Conservation (phyloP, 2,113 vertebrate species). For the Polyodon spathula region DNA sequence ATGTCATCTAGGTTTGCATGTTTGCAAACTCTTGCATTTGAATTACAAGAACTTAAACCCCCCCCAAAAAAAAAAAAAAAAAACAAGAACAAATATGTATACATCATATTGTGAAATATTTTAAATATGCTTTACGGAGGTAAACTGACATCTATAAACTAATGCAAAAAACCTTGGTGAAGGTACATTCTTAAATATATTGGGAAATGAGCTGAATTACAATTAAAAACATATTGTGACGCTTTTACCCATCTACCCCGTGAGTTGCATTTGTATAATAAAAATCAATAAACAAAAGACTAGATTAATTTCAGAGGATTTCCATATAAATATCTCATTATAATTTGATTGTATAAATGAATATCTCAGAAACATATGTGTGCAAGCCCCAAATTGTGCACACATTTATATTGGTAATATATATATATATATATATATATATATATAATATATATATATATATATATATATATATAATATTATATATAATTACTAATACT, state of each 20-base stretch:
- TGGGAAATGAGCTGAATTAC: constrained; percentile 6
- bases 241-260: constrained; percentile 5
- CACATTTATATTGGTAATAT: background rate
- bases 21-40: background rate
- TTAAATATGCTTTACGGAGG: constrained; percentile 18
- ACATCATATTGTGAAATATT: too few relatives aligned
- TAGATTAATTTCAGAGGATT: constrained; percentile 20
- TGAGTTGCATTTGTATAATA: background rate
- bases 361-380: constrained; percentile 13
- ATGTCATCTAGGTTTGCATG: background rate
- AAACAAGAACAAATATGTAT: too few relatives aligned
- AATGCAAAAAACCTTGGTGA: constrained; percentile 6
- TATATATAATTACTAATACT: too few relatives aligned
- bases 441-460: too few relatives aligned
- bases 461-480: too few relatives aligned
- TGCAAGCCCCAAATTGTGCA: constrained; percentile 7
- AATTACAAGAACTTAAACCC: background rate
- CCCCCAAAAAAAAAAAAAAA: background rate
- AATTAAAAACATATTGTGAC: background rate
- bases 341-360: constrained; percentile 13
- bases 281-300: constrained; percentile 5
- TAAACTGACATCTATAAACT: constrained; percentile 28
- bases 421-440: too few relatives aligned
- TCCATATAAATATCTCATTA: constrained; percentile 16
- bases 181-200: constrained; percentile 11